phyloP scores from a whole-genome alignment of 2,113 vertebrate genomes.

The Hemibagrus wyckioides region DNA sequence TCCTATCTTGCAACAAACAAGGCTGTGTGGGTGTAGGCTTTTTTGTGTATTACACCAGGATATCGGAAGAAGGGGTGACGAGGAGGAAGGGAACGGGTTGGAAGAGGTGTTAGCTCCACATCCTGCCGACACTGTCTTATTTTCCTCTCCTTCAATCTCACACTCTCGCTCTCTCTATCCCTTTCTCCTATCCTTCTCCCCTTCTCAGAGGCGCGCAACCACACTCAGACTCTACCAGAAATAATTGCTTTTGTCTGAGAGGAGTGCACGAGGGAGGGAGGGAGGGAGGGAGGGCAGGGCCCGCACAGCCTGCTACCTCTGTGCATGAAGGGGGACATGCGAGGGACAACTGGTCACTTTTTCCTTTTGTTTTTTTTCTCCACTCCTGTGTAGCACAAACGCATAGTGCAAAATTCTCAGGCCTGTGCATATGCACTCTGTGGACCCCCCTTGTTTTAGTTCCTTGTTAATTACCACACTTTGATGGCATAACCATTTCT shows the following conservation, averaged over 20 bases:
- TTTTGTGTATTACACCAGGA: constrained; percentile 18
- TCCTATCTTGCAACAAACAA: constrained; percentile 7
- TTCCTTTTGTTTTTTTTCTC: constrained; percentile 32
- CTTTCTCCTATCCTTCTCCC: constrained; percentile 61
- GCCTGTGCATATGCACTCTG: not conserved
- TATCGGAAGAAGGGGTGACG: constrained; percentile 29
- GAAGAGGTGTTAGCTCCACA: constrained; percentile 67
- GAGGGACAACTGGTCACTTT: constrained; percentile 77
- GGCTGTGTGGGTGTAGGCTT: constrained; percentile 14
- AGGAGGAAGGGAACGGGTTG: constrained; percentile 61
- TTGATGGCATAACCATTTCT: not conserved
- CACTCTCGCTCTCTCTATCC: constrained; percentile 68
- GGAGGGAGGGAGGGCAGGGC: constrained; percentile 49
- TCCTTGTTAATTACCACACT: not conserved
- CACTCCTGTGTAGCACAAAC: not conserved
- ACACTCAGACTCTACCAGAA: constrained; percentile 81
- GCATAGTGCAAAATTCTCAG: not conserved
- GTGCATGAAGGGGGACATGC: constrained; percentile 69
- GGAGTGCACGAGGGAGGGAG: constrained; percentile 62
- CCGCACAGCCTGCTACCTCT: constrained; percentile 65
- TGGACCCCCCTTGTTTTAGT: not conserved
- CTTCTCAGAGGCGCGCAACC: constrained; percentile 60
- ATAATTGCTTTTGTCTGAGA: constrained; percentile 84
- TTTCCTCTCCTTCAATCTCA: constrained; percentile 79
- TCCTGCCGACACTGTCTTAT: constrained; percentile 76